phyloP scores from a whole-genome alignment of 2,113 vertebrate genomes.

The Bathybates hornii region DNA sequence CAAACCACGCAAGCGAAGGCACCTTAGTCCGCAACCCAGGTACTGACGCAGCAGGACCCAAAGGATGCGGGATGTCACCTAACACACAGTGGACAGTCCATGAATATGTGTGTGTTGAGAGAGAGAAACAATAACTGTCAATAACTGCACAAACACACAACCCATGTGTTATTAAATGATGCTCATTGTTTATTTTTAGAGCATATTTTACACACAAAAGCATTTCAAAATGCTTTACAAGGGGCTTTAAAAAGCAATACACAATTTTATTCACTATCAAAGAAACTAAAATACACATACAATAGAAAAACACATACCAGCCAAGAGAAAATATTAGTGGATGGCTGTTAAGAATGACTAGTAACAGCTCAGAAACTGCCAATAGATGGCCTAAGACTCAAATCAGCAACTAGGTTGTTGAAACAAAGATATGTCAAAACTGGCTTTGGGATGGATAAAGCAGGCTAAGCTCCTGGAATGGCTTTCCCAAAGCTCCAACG shows the following conservation, averaged over 20 bases:
- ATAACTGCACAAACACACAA: background rate
- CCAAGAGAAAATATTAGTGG: background rate
- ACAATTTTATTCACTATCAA: background rate
- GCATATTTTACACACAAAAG: background rate
- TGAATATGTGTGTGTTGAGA: background rate
- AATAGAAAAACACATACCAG: background rate
- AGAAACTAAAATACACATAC: background rate
- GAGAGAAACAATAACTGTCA: background rate
- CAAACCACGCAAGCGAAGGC: slow-evolving; percentile 68
- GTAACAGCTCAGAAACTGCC: background rate
- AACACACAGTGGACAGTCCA: slow-evolving; percentile 4
- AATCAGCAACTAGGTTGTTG: background rate
- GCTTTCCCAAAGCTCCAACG: background rate
- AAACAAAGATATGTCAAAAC: background rate
- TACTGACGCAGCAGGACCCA: slow-evolving; percentile 74
- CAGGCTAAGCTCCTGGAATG: background rate
- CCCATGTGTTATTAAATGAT: background rate
- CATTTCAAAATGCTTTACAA: background rate
- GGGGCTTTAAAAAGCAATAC: background rate
- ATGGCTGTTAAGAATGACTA: background rate
- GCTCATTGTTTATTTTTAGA: background rate
- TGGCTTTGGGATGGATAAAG: background rate
- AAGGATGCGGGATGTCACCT: slow-evolving; percentile 73
- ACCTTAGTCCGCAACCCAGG: slow-evolving; percentile 70
- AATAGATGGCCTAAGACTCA: background rate